Evolutionary conservation across 2,113 vertebrate genomes (phyloP).

Genomic region (Laticauda colubrina): DNA sequence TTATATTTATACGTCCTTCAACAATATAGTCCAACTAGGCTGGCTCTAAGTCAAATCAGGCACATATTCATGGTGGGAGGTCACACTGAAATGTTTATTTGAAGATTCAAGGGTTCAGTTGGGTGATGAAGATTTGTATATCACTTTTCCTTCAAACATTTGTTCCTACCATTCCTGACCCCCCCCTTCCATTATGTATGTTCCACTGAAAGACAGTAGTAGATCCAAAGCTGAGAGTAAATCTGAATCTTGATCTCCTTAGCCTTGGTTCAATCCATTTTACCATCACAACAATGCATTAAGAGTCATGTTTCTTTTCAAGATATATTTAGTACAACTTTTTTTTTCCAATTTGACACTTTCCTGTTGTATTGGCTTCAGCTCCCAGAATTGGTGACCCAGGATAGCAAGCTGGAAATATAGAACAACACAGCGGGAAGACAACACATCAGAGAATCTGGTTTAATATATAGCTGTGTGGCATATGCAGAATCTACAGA

Average conservation of each 20-base stretch:
- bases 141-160: background rate
- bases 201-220: background rate
- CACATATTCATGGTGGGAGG: background rate
- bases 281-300: background rate
- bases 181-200: background rate
- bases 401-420: background rate
- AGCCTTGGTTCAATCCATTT: background rate
- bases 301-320: background rate
- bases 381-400: background rate
- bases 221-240: background rate
- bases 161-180: background rate
- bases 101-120: background rate
- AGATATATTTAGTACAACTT: background rate
- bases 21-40: background rate
- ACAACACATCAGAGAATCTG: background rate
- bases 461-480: conserved; percentile 46
- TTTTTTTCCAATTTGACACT: background rate
- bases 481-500: conserved; percentile 46
- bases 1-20: background rate
- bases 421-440: background rate
- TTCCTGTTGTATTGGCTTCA: background rate
- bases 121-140: background rate
- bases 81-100: background rate
- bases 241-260: background rate
- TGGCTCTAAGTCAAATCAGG: background rate